phyloP scores from a whole-genome alignment of 2,797 vertebrate genomes.

The Perdix hodgsoniae region DNA sequence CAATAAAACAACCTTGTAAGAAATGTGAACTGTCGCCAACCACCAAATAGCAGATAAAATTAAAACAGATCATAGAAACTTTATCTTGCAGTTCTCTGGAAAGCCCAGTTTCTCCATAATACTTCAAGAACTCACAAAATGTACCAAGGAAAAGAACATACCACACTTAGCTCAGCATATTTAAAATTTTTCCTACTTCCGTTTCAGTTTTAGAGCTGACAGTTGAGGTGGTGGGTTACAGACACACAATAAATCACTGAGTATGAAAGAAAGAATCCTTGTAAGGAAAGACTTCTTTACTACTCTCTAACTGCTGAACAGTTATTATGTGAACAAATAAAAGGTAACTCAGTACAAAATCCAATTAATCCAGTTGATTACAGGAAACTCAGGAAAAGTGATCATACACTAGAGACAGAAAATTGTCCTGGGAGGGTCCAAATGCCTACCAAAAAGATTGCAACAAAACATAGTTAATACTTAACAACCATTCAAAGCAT shows the following conservation, averaged over 20 bases:
- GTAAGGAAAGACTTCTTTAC: not conserved
- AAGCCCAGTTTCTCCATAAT: not conserved
- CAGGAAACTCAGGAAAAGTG: not conserved
- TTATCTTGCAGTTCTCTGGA: not conserved
- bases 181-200: not conserved
- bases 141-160: not conserved
- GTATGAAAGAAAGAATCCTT: not conserved
- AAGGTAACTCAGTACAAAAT: not conserved
- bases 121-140: not conserved
- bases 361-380: too few relatives aligned
- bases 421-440: not conserved
- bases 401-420: not conserved
- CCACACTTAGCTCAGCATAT: not conserved
- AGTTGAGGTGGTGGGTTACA: not conserved
- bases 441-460: not conserved
- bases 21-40: not conserved
- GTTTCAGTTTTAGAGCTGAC: not conserved
- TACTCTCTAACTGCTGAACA: not conserved
- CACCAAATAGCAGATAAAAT: not conserved
- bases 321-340: not conserved
- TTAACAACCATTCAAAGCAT: not conserved
- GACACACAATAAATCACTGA: not conserved
- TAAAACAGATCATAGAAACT: not conserved
- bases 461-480: not conserved
- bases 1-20: not conserved